These are phyloP conservation scores for Bombylius discolor DNA, from an alignment of 2,888 invertebrate species.

Conservation along the genomic window DNA sequence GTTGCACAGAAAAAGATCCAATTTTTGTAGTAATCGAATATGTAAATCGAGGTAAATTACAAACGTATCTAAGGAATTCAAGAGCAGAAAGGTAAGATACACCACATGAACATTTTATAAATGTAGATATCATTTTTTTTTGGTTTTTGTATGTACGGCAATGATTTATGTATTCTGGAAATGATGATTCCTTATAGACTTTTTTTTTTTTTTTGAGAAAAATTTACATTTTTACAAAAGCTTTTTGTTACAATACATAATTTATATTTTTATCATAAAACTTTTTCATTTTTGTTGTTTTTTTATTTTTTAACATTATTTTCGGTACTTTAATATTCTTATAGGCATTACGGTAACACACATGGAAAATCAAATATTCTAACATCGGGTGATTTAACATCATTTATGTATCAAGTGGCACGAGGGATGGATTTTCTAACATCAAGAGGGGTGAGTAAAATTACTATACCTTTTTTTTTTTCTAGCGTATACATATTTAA, in stretches of 20 bases:
- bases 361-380: constrained; percentile 59
- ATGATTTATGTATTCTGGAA: background rate
- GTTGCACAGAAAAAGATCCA: constrained; percentile 85
- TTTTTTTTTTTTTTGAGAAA: no score
- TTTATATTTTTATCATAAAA: background rate
- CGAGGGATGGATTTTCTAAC: constrained; percentile 80
- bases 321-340: background rate
- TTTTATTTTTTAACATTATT: background rate
- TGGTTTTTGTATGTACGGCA: no score
- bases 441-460: constrained; percentile 58
- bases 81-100: constrained; percentile 54
- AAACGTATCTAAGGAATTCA: constrained; percentile 74
- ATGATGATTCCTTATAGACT: constrained; percentile 10
- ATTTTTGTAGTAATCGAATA: constrained; percentile 87
- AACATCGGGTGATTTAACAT: constrained; percentile 75
- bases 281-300: background rate
- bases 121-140: no score
- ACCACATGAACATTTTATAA: background rate
- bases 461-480: no score
- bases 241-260: constrained; percentile 10
- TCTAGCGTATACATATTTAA: no score
- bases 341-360: constrained; percentile 36
- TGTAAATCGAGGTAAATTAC: constrained; percentile 76
- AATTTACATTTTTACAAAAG: no score
- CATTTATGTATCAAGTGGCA: constrained; percentile 84